These are phyloP conservation scores for Epinephelus cyanopodus DNA, from an alignment of 2,113 vertebrate species.

Conservation along the genomic window DNA sequence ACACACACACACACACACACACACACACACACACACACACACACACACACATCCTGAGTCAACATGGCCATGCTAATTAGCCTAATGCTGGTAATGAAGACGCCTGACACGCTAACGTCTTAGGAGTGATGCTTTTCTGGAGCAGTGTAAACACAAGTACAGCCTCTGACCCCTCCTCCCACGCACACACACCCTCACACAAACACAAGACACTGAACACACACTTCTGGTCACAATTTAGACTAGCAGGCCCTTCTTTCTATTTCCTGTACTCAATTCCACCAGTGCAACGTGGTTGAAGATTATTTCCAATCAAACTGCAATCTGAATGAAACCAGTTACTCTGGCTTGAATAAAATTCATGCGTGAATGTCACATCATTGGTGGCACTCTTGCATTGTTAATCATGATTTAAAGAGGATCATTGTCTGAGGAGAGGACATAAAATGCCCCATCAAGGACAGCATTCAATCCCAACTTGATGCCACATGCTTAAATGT, in stretches of 20 bases:
- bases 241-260: neutral
- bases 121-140: constrained; percentile 74
- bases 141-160: constrained; percentile 85
- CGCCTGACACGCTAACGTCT: constrained; percentile 84
- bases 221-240: constrained; percentile 15
- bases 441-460: neutral
- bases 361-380: neutral
- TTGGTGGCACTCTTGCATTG: neutral
- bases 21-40: neutral
- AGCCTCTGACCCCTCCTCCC: constrained; percentile 53
- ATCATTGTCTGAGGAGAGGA: neutral
- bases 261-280: neutral
- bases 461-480: neutral
- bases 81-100: constrained; percentile 89
- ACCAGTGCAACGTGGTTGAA: neutral
- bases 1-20: constrained; percentile 20
- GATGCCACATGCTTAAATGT: neutral
- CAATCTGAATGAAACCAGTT: neutral
- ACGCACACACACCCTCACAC: constrained; percentile 31
- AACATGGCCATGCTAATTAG: constrained; percentile 84
- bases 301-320: neutral
- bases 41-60: constrained; percentile 34
- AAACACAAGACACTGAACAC: constrained; percentile 20
- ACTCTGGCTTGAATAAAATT: neutral
- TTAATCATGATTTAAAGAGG: neutral